Percentiles rank a stretch among this genome's conserved stretches.
These are phyloP conservation scores for Cygnus olor DNA, from an alignment of 2,797 vertebrate species.

Conservation along the genomic window DNA sequence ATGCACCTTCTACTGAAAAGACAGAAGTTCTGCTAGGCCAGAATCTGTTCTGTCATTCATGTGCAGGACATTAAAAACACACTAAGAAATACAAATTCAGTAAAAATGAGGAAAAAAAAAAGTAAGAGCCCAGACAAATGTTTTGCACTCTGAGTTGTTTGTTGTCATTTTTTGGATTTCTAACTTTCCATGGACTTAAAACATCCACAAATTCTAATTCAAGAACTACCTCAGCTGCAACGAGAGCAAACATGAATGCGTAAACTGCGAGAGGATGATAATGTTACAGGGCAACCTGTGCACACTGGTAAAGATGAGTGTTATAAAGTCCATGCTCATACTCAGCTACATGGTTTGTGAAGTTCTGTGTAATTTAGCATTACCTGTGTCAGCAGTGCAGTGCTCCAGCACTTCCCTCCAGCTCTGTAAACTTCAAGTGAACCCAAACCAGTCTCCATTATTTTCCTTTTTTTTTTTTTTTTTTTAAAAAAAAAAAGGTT, in stretches of 20 bases:
- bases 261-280: neutral
- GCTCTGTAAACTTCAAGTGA: neutral
- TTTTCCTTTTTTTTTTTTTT: neutral
- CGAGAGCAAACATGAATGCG: accelerated
- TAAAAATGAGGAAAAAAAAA: neutral
- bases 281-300: neutral
- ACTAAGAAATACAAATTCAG: conserved; percentile 12
- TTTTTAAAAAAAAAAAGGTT: neutral
- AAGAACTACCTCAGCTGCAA: neutral
- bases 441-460: neutral
- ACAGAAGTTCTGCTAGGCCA: neutral
- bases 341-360: neutral
- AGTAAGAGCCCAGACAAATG: neutral
- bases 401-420: neutral
- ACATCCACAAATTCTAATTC: neutral
- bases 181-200: neutral
- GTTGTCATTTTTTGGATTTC: neutral
- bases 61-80: neutral
- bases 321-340: neutral
- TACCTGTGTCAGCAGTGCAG: neutral
- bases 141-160: neutral
- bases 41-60: neutral
- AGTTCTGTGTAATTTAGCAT: neutral
- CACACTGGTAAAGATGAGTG: neutral
- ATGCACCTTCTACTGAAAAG: neutral